These are phyloP conservation scores for Nematostella vectensis DNA, from an alignment of 92 coral and sea anemone species.

Conservation along the genomic window DNA sequence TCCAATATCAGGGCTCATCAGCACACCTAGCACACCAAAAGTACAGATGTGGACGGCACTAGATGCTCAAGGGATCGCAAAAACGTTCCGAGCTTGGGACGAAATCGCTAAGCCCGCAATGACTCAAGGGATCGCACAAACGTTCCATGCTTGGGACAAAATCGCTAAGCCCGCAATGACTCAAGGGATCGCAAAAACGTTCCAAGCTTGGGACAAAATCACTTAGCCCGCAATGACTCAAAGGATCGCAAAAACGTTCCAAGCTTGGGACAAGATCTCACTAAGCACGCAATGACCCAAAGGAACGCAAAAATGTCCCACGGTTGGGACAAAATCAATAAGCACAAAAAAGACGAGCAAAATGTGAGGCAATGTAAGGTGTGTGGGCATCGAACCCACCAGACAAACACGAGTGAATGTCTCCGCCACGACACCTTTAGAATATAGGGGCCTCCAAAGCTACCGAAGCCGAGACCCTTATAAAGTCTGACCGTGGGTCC, in stretches of 20 bases:
- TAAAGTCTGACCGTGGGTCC: not conserved
- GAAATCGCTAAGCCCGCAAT: not conserved
- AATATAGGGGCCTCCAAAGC: not conserved
- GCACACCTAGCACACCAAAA: slow-evolving; percentile 1
- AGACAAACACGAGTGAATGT: not conserved
- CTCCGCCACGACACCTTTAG: not conserved
- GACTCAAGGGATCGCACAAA: not conserved
- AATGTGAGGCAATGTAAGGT: not conserved
- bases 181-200: not conserved
- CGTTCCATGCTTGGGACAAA: not conserved
- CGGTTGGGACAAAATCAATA: not conserved
- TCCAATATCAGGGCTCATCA: not conserved
- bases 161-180: not conserved
- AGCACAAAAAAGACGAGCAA: not conserved
- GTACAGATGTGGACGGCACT: not conserved
- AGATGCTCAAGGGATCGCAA: no score
- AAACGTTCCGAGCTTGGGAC: not conserved
- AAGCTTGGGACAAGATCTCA: not conserved
- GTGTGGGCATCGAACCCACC: not conserved
- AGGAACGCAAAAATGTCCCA: not conserved
- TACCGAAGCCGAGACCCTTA: not conserved
- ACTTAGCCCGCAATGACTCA: not conserved
- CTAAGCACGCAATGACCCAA: not conserved
- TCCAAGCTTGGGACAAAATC: not conserved
- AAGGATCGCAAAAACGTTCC: not conserved